phyloP scores from a whole-genome alignment of 2,888 invertebrate genomes.

The Lepeophtheirus nordmannii region DNA sequence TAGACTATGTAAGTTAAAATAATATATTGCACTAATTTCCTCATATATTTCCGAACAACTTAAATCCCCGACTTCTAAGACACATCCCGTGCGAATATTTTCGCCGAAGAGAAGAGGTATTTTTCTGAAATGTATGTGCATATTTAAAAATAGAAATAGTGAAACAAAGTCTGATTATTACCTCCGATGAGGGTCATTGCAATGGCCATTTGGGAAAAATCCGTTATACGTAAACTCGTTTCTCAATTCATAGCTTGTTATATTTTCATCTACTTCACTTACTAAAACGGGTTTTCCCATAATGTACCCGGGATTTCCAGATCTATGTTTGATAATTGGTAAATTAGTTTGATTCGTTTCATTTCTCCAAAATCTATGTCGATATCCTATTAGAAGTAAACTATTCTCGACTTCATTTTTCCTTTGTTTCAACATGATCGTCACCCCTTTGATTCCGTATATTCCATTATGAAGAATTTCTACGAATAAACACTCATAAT shows the following conservation, averaged over 20 bases:
- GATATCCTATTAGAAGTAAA: neutral
- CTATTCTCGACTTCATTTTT: neutral
- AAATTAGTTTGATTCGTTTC: neutral
- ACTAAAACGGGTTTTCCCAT: constrained; percentile 41
- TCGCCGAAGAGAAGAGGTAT: neutral
- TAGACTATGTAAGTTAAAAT: neutral
- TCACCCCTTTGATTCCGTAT: constrained; percentile 36
- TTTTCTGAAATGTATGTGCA: neutral
- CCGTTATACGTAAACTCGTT: neutral
- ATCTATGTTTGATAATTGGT: constrained; percentile 32
- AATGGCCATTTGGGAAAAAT: neutral
- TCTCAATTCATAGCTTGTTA: neutral
- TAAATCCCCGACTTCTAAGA: neutral
- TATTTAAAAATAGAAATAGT: neutral
- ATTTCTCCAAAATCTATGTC: neutral
- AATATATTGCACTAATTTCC: neutral
- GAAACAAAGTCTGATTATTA: neutral
- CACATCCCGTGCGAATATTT: constrained; percentile 7
- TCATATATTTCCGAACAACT: neutral
- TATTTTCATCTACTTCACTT: neutral
- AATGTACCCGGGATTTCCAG: constrained; percentile 63
- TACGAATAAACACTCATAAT: constrained; percentile 32
- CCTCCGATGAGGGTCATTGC: neutral
- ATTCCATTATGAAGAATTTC: constrained; percentile 39
- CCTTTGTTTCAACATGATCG: constrained; percentile 29